Base-by-base conservation (phyloP, 2,888 invertebrate species). In the Amblyjoppa fuscipennis region DNA sequence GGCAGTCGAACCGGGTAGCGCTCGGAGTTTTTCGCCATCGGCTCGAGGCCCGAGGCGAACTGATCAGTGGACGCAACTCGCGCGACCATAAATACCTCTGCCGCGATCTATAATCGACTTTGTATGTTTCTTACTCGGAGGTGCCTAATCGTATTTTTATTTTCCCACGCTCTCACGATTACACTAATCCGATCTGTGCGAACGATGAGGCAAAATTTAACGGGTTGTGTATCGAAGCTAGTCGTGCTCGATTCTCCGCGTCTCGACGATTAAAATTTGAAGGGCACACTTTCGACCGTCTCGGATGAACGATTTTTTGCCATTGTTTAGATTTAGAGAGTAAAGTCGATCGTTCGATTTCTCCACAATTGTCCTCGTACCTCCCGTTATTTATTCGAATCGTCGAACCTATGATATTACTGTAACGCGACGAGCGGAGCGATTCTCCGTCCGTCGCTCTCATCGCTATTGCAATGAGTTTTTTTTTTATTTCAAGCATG, bases 301-400 rank as follows among this genome's bases (percentile, higher is more conserved):
- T 64, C 25, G 31, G 49, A 51, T 66, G 41, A 11, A 25, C 56
- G 56, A 75, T 64, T 34, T 20, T 34, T 64, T 64, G 75, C 75
- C 51, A 51, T 64, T 74, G 59, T 31, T 59, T 61, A 28, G 11
- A 53, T 45, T 59, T 49, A 34, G 31, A 75, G 49, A 49, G 31
- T 5, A 59, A n/a, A 64, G 16, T 45, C 16, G 6, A 28, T 45
- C 28, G 16, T 28, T 4, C 41, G 16, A 49, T 45, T 61, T 16
- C n/a, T 13, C 16, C 0, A 20, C 11, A 3, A 4, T 31, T 31
- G 45, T 45, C 4, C 45, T 59, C 68, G 70, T 49, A 68, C 20
- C 28, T 31, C 51, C 31, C 38, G 61, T 41, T 77, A 66, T 76
- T 71, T 34, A 76, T 71, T 82, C 66, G 66, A 45, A 45, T 76